phyloP scores from a whole-genome alignment of 2,113 vertebrate genomes.

The Callipepla californica region DNA sequence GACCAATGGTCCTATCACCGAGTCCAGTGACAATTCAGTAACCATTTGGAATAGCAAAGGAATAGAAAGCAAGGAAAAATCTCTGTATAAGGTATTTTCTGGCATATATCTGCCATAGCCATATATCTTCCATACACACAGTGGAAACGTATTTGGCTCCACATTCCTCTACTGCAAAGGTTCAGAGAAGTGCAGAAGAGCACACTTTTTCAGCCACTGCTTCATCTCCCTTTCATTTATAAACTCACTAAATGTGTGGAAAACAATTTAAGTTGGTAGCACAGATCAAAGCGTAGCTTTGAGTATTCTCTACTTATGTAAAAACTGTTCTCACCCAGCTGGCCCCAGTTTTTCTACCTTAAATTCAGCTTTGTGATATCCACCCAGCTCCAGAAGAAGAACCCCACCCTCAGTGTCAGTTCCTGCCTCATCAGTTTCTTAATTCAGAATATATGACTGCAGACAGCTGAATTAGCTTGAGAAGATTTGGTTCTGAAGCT shows the following conservation, averaged over 20 bases:
- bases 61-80: not conserved
- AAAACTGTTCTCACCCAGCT: not conserved
- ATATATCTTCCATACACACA: not conserved
- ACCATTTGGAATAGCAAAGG: not conserved
- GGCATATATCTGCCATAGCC: not conserved
- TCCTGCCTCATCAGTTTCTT: accelerated
- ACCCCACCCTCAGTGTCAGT: accelerated
- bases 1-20: not conserved
- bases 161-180: not conserved
- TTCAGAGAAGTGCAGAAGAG: not conserved
- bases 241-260: not conserved
- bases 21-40: not conserved
- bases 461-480: not conserved
- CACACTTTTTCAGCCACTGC: accelerated
- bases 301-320: not conserved
- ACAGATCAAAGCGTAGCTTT: not conserved
- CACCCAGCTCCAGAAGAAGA: not conserved
- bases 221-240: not conserved
- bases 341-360: not conserved
- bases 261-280: not conserved
- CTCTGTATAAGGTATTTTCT: not conserved
- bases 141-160: not conserved
- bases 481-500: not conserved
- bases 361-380: not conserved
- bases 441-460: not conserved